Percentiles rank a stretch among this genome's conserved stretches.
phyloP scores from a whole-genome alignment of 2,888 invertebrate genomes.

The Opisthograptis luteolata region DNA sequence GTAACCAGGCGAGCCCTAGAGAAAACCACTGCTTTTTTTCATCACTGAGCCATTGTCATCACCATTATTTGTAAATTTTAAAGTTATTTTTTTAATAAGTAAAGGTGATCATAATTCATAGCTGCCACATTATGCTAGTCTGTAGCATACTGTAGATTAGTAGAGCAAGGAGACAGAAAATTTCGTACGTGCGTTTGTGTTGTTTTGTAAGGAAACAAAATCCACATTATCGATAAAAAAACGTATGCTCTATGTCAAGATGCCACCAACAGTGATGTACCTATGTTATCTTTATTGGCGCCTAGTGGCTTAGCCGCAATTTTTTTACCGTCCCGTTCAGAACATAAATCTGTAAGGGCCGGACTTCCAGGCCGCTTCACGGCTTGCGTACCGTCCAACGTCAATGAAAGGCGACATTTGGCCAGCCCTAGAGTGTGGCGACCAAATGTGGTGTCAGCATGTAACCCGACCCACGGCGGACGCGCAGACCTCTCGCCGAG shows the following conservation, averaged over 20 bases:
- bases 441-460: constrained; percentile 69
- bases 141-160: no score
- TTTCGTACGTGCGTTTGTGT: no score
- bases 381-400: constrained; percentile 50
- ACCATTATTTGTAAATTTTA: no score
- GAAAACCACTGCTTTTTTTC: no score
- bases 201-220: not conserved
- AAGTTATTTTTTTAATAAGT: no score
- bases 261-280: constrained; percentile 11
- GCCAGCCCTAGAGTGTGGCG: constrained; percentile 63
- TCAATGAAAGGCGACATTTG: constrained; percentile 70
- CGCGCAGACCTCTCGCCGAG: constrained; percentile 65
- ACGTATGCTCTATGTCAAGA: no score
- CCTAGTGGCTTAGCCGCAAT: constrained; percentile 23
- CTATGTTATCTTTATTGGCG: constrained; percentile 23
- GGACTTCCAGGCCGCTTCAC: constrained; percentile 53
- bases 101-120: no score
- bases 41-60: no score
- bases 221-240: no score
- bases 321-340: constrained; percentile 14
- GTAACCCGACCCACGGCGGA: constrained; percentile 55
- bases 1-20: no score
- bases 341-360: constrained; percentile 52
- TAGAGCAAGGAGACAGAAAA: no score
- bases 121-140: no score